Percentiles rank a stretch among this genome's conserved stretches.
Conservation (phyloP, 2,797 vertebrate species). For the Paramormyrops hopkinsi region DNA sequence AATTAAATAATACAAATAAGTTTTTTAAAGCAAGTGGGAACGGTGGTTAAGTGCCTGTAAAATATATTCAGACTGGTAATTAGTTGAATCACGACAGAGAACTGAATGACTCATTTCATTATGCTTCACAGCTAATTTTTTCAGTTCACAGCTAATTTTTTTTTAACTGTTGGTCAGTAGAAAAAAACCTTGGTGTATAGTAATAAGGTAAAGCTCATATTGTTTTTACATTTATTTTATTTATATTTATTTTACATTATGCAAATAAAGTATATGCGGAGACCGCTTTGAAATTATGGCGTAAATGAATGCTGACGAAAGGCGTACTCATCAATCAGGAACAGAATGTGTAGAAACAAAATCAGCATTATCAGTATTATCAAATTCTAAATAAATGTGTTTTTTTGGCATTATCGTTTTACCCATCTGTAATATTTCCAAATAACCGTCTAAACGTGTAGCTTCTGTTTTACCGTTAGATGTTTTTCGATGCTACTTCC, state of each 20-base stretch:
- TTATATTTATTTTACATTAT: not conserved
- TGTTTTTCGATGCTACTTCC: not conserved
- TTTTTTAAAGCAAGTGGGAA: conserved; percentile 16
- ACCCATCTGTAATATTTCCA: not conserved
- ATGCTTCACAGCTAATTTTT: conserved; percentile 21
- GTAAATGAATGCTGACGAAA: not conserved
- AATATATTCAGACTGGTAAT: conserved; percentile 30
- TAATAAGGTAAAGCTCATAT: not conserved
- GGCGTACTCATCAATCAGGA: not conserved
- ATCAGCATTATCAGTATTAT: not conserved
- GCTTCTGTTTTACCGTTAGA: not conserved
- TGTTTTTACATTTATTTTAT: not conserved
- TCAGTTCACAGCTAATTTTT: conserved; percentile 15
- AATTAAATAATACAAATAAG: conserved; percentile 13
- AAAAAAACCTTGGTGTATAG: not conserved
- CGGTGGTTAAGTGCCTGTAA: conserved; percentile 18
- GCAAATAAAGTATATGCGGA: not conserved
- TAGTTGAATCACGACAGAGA: conserved; percentile 35
- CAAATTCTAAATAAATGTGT: not conserved
- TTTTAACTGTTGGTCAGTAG: not conserved
- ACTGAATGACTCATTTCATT: conserved; percentile 26
- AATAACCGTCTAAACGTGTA: not conserved
- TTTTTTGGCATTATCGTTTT: not conserved
- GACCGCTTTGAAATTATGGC: not conserved
- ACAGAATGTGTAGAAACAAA: not conserved